A percentile compares a stretch with the other conserved stretches of the same genome.
Conservation (phyloP, 2,888 invertebrate species). For the Melanostoma mellinum region DNA sequence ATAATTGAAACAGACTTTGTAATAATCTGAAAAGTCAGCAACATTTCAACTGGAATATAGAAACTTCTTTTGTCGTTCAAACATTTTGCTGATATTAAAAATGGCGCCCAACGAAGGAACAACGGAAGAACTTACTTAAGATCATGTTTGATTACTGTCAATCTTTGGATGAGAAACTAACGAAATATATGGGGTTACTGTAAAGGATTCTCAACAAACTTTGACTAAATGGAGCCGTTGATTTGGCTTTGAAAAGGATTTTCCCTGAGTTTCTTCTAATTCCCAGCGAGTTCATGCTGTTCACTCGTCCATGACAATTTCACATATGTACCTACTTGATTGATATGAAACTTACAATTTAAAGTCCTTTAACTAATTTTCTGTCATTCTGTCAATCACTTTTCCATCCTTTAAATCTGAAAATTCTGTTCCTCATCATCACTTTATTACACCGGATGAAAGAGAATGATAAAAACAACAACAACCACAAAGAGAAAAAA, state of each 20-base stretch:
- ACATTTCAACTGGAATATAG: too few species aligned
- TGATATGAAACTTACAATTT: slow-evolving; percentile 15
- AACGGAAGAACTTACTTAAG: slow-evolving; percentile 1
- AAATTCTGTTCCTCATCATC: slow-evolving; percentile 18
- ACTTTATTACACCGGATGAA: slow-evolving; percentile 13
- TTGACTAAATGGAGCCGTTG: too few species aligned
- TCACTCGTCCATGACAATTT: neutral
- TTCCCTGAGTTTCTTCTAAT: too few species aligned
- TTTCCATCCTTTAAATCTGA: slow-evolving; percentile 23
- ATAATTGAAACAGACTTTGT: too few species aligned
- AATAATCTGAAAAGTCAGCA: too few species aligned
- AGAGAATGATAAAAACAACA: slow-evolving; percentile 4
- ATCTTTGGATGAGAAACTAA: neutral
- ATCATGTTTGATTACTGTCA: neutral
- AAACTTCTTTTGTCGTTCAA: too few species aligned
- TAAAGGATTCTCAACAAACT: too few species aligned
- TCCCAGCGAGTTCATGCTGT: too few species aligned
- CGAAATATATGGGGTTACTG: neutral
- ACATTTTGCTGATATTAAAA: neutral
- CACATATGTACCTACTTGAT: neutral
- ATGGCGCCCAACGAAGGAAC: slow-evolving; percentile 16
- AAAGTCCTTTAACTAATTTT: slow-evolving; percentile 28
- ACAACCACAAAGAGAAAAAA: slow-evolving; percentile 17
- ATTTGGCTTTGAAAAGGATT: too few species aligned
- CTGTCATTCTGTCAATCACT: slow-evolving; percentile 42